phyloP scores from a whole-genome alignment of 2,113 vertebrate genomes.

The Pardalotus punctatus region DNA sequence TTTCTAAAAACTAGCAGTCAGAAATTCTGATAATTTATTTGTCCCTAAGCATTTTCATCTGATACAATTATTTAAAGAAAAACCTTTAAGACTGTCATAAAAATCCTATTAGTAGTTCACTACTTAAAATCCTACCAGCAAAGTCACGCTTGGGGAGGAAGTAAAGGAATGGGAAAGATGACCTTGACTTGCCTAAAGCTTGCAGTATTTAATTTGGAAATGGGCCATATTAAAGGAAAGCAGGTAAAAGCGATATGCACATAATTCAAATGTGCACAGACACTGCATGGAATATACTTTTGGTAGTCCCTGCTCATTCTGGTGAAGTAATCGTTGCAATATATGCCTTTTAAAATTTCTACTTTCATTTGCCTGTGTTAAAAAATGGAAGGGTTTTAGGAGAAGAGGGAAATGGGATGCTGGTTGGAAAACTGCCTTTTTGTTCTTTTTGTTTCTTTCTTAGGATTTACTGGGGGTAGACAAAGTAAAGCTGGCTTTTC shows the following conservation, averaged over 20 bases:
- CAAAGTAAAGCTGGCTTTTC: not conserved
- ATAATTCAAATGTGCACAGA: not conserved
- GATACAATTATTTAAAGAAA: not conserved
- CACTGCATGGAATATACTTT: not conserved
- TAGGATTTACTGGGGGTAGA: not conserved
- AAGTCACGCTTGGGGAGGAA: not conserved
- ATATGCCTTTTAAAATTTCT: not conserved
- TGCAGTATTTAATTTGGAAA: slow-evolving; percentile 13
- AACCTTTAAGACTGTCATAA: not conserved
- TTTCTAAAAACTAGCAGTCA: not conserved
- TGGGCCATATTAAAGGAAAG: not conserved
- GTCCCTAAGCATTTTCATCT: not conserved
- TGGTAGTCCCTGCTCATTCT: not conserved
- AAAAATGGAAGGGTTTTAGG: not conserved
- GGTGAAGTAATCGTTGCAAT: not conserved
- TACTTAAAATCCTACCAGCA: not conserved
- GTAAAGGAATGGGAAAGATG: not conserved
- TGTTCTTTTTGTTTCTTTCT: not conserved
- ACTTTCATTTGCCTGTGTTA: not conserved
- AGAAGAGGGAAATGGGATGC: not conserved
- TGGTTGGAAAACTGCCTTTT: not conserved
- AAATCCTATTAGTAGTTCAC: not conserved
- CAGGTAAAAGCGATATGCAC: not conserved
- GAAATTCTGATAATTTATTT: not conserved
- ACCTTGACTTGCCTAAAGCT: not conserved